Conservation (phyloP, 2,888 invertebrate genomes). For the Apodemia zela region DNA sequence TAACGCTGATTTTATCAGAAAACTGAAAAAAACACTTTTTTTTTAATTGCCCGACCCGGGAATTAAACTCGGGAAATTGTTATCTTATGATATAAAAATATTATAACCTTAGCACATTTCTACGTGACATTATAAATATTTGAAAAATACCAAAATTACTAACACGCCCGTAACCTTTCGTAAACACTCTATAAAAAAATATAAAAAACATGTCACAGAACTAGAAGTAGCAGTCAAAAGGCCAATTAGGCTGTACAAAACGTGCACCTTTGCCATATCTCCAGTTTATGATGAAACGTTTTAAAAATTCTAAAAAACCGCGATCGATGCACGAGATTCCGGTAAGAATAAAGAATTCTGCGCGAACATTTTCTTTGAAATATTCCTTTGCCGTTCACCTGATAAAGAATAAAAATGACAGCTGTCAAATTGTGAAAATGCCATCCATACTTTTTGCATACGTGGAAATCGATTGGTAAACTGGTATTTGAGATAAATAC, state of each 20-base stretch:
- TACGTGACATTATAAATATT: background rate
- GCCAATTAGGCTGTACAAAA: conserved; percentile 9
- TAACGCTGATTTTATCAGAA: too few species aligned
- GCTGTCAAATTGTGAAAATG: conserved; percentile 20
- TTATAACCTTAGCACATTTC: background rate
- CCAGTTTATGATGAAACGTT: conserved; percentile 16
- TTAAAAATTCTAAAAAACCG: conserved; percentile 9
- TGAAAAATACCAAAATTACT: background rate
- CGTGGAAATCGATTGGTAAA: conserved; percentile 18
- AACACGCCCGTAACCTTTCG: background rate
- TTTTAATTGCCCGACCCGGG: too few species aligned
- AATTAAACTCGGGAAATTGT: too few species aligned
- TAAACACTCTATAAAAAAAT: background rate
- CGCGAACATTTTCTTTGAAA: conserved; percentile 14
- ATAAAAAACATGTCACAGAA: conserved; percentile 3
- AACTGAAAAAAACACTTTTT: too few species aligned
- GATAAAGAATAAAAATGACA: conserved; percentile 13
- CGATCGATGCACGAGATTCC: conserved; percentile 7
- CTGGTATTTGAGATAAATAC: background rate
- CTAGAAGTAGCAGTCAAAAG: conserved; percentile 11
- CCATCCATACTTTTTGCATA: conserved; percentile 21
- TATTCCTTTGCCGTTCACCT: conserved; percentile 13
- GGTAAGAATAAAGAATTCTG: conserved; percentile 6
- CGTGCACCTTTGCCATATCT: conserved; percentile 14
- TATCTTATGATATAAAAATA: too few species aligned